phyloP scores from a whole-genome alignment of 2,888 invertebrate genomes.

The Hirtodrosophila trivittata region DNA sequence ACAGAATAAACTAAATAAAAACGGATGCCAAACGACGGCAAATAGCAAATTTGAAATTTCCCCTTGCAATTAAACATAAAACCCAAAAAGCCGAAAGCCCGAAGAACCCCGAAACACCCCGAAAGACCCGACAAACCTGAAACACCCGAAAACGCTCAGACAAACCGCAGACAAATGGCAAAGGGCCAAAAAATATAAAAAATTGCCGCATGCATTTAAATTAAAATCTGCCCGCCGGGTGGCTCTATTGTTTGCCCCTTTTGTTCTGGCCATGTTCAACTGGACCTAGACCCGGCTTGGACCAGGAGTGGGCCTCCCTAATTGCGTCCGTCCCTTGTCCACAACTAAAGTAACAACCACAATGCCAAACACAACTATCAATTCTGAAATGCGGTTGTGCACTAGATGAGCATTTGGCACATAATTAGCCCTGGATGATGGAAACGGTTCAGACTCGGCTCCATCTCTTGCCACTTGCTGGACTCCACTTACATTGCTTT shows the following conservation, averaged over 20 bases:
- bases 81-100: conserved; percentile 18
- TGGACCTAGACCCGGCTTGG: too few relatives aligned
- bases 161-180: conserved; percentile 55
- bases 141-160: conserved; percentile 36
- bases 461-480: too few relatives aligned
- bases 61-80: conserved; percentile 61
- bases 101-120: conserved; percentile 9
- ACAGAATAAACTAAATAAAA: conserved; percentile 46
- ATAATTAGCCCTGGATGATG: conserved; percentile 54
- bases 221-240: conserved; percentile 35
- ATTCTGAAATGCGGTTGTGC: conserved; percentile 44
- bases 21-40: conserved; percentile 43
- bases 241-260: conserved; percentile 16
- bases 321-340: conserved; percentile 21
- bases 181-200: conserved; percentile 18
- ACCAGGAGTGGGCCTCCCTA: too few relatives aligned
- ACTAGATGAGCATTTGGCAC: conserved; percentile 41
- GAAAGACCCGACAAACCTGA: not conserved
- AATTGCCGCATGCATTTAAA: conserved; percentile 49
- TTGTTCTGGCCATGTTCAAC: conserved; percentile 13
- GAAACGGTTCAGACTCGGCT: conserved; percentile 9
- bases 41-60: conserved; percentile 57
- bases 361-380: conserved; percentile 40
- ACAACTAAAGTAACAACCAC: conserved; percentile 7
- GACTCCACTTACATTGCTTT: too few relatives aligned